A percentile compares a stretch with the other conserved stretches of the same genome.
These are phyloP conservation scores for Agrochola litura DNA, from an alignment of 2,888 invertebrate species.

Conservation along the genomic window DNA sequence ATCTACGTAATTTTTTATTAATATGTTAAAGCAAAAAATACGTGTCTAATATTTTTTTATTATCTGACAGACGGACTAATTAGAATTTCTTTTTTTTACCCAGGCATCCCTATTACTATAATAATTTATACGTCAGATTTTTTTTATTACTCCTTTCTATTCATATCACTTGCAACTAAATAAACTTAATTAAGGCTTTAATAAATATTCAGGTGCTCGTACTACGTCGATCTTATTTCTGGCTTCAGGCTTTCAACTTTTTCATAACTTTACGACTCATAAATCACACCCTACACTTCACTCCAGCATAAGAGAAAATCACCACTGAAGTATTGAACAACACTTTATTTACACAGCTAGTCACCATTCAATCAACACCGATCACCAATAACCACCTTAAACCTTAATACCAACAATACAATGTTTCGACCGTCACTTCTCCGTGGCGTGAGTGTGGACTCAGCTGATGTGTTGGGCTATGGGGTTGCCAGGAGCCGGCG, in stretches of 20 bases:
- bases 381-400: conserved; percentile 34
- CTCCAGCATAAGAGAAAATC: neutral
- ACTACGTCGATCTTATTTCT: neutral
- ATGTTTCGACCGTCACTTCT: conserved; percentile 86
- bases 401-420: conserved; percentile 30
- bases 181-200: neutral
- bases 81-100: too few relatives aligned
- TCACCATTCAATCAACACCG: conserved; percentile 6
- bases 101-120: neutral
- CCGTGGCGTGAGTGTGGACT: conserved; percentile 82
- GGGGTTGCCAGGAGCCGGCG: conserved; percentile 87
- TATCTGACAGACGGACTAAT: too few relatives aligned
- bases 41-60: too few relatives aligned
- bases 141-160: neutral
- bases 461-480: conserved; percentile 81
- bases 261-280: neutral
- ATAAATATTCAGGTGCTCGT: neutral
- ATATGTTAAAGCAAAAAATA: too few relatives aligned
- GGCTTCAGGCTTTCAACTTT: neutral
- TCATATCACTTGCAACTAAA: neutral
- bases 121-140: neutral
- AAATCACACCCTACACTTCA: neutral
- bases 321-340: neutral
- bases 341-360: conserved; percentile 41
- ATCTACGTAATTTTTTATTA: too few relatives aligned